Evolutionary conservation across 2,797 vertebrate genomes (phyloP).

Genomic region (Liparis tanakae): DNA sequence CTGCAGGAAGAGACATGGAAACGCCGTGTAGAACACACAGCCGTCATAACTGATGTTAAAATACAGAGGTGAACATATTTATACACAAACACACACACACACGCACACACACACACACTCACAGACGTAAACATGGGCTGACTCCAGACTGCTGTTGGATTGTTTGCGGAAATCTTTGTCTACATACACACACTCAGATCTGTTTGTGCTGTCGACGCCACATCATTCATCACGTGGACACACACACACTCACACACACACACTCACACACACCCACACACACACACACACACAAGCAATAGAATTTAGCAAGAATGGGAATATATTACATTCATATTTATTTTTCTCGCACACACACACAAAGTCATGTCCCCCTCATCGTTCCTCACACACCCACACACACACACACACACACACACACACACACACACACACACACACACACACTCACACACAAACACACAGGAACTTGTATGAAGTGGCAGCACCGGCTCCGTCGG

Average conservation of each 20-base stretch:
- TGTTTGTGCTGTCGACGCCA: slow-evolving; percentile 43
- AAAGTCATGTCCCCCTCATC: slow-evolving; percentile 6
- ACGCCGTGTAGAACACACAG: too few relatives aligned
- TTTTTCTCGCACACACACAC: background rate
- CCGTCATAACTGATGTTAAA: slow-evolving; percentile 3
- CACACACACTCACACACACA: slow-evolving; percentile 13
- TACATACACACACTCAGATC: slow-evolving; percentile 9
- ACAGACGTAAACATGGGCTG: slow-evolving; percentile 34
- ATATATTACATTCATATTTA: slow-evolving; percentile 20
- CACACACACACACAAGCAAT: slow-evolving; percentile 12
- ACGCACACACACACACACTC: slow-evolving; percentile 3
- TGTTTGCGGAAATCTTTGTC: slow-evolving; percentile 23
- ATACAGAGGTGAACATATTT: slow-evolving; percentile 17
- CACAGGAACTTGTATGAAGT: slow-evolving; percentile 59
- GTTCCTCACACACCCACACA: slow-evolving; percentile 30
- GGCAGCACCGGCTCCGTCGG: slow-evolving; percentile 61
- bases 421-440: slow-evolving; percentile 36
- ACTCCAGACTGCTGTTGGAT: slow-evolving; percentile 29
- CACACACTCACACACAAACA: slow-evolving; percentile 21
- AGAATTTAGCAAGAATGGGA: slow-evolving; percentile 15
- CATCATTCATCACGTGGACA: slow-evolving; percentile 38
- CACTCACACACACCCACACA: background rate
- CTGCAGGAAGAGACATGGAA: background rate
- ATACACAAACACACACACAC: too few relatives aligned
- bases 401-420: slow-evolving; percentile 39